phyloP scores from a whole-genome alignment of 2,888 invertebrate genomes.

The Sicus ferrugineus region DNA sequence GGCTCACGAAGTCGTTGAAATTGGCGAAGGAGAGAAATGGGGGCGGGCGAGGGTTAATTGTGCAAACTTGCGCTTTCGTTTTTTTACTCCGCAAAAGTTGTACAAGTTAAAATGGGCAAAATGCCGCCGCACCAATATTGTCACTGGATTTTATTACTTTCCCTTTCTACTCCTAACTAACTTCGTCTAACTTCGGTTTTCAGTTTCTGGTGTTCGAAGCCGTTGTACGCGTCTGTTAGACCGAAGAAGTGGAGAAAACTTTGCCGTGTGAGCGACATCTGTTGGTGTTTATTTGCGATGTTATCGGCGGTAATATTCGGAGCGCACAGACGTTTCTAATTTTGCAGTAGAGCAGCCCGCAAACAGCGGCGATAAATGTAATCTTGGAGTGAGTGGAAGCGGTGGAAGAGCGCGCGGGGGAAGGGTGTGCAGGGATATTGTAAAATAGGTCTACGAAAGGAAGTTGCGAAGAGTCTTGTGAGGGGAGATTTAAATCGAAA shows the following conservation, averaged over 20 bases:
- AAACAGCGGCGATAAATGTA: constrained; percentile 26
- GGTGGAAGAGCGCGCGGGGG: background rate
- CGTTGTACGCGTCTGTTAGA: constrained; percentile 6
- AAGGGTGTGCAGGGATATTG: background rate
- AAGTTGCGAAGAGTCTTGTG: background rate
- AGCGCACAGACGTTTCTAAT: constrained; percentile 34
- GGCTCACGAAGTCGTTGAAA: background rate
- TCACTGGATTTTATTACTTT: constrained; percentile 15
- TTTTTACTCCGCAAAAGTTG: constrained; percentile 28
- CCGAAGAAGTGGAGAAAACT: background rate
- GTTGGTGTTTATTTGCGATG: constrained; percentile 29
- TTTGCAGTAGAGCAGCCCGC: constrained; percentile 21
- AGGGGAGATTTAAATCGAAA: background rate
- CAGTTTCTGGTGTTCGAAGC: background rate
- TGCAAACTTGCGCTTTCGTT: too few relatives aligned
- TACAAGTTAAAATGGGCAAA: constrained; percentile 5
- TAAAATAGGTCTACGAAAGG: too few relatives aligned
- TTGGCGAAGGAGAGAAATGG: background rate
- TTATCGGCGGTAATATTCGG: constrained; percentile 32
- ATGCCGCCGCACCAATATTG: constrained; percentile 24
- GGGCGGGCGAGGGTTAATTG: background rate
- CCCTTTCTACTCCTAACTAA: background rate
- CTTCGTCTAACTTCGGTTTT: background rate
- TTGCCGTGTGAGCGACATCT: constrained; percentile 17
- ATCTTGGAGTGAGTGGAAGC: background rate